Base-by-base conservation (phyloP, 2,888 invertebrate species). In the Limnephilus auricula region DNA sequence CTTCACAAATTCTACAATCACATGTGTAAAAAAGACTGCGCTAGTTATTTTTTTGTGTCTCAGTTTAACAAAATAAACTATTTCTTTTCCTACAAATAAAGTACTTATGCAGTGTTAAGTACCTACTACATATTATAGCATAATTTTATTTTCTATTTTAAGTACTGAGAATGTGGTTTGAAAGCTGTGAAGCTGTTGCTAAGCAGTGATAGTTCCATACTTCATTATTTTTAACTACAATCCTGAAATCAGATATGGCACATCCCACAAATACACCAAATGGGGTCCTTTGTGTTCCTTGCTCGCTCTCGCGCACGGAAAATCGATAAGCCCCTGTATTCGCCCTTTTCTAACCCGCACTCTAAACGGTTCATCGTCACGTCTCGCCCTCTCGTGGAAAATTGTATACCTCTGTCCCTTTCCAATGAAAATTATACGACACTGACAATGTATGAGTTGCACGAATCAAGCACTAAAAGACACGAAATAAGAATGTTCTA, bases 311-410 rank as follows among this genome's bases (percentile, higher is more conserved):
- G 32, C 90, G 37, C 83, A 90, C 88, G 88, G 90, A 90, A 90
- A 90, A 90, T 90, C 90, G 90, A 90, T 90, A 90, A 90, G 90
- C 90, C 90, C 18, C 82, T 88, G 83, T 90, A 90, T 89, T 40
- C 89, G 89, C 89, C 45, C 89, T 80, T 89, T 89, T 89, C 89
- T 32, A 79, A 79, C 79, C 34, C 89, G 45, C 79, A 88, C 88
- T 34, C 86, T 30, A 45, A 45, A 45, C 78, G 65, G 34, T 34
- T 31, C 34, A 13, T 78, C 78, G 78, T 37, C 79, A 13, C 78
- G n/a, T 13, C 87, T 88, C 34, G 25, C 34, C 37, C 78, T 31
- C 87, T 18, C 12, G 34, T 15, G n/a, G 87, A 31, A 32, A 25
- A 15, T 31, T 79, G 2, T 12, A 78, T 88, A 31, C 2, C 4